These are phyloP conservation scores for Chaenogobius annularis DNA, from an alignment of 2,113 vertebrate species.

Conservation along the genomic window DNA sequence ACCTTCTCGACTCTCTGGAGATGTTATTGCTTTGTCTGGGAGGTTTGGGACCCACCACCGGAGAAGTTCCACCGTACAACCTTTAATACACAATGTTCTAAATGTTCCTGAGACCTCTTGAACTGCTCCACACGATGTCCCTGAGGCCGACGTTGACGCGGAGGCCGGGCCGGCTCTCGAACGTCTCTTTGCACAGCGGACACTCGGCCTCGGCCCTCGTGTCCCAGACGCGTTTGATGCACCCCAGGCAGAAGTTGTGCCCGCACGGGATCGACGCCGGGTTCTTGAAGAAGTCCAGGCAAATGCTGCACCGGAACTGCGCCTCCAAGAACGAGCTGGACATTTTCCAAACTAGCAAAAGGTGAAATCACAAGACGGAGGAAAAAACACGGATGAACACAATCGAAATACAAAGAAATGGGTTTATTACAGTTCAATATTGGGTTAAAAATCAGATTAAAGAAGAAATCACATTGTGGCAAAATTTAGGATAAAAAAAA, in stretches of 20 bases:
- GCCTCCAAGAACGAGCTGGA: constrained; percentile 27
- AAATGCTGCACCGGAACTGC: constrained; percentile 67
- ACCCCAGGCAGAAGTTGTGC: constrained; percentile 66
- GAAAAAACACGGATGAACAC: not conserved
- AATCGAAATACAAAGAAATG: not conserved
- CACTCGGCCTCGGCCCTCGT: constrained; percentile 13
- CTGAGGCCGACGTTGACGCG: constrained; percentile 43
- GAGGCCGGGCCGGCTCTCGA: constrained; percentile 35
- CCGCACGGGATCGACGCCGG: constrained; percentile 67
- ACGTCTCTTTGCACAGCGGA: constrained; percentile 61
- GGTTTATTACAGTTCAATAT: too few species aligned
- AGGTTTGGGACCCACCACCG: too few species aligned
- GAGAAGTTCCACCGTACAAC: too few species aligned
- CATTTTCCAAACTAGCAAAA: constrained; percentile 38
- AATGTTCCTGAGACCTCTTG: constrained; percentile 28
- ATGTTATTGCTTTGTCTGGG: too few species aligned
- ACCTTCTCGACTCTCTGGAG: too few species aligned
- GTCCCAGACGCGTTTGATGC: constrained; percentile 58
- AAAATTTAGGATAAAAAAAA: too few species aligned
- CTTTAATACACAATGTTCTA: too few species aligned
- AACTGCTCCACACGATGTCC: constrained; percentile 51
- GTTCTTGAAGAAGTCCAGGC: constrained; percentile 53
- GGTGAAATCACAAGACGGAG: not conserved
- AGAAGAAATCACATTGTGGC: too few species aligned
- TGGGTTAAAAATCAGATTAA: too few species aligned